These are phyloP conservation scores for Plectrocnemia conspersa DNA, from an alignment of 1,140 invertebrate species.

Conservation along the genomic window DNA sequence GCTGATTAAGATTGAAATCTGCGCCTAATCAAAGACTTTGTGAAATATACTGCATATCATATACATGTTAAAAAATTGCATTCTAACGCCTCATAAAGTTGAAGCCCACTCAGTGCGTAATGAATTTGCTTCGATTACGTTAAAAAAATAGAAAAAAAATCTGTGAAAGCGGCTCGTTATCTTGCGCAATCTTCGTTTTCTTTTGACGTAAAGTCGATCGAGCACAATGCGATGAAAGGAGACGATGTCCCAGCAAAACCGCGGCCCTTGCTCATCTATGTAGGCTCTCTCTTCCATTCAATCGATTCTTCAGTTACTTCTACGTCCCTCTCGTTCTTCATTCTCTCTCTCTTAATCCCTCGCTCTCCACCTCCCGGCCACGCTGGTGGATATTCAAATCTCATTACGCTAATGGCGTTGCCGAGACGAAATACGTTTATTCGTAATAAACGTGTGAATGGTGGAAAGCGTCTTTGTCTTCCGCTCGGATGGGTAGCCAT, in stretches of 20 bases:
- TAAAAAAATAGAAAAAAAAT: neutral
- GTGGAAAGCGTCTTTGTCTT: constrained; percentile 12
- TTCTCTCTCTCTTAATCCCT: constrained; percentile 1
- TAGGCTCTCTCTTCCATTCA: constrained; percentile 2
- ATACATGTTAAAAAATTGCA: too few relatives aligned
- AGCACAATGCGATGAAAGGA: constrained; percentile 10
- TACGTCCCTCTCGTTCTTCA: neutral
- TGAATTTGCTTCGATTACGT: neutral
- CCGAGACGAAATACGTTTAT: constrained; percentile 23
- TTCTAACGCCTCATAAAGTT: too few relatives aligned
- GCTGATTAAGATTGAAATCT: too few relatives aligned
- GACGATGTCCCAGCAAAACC: neutral
- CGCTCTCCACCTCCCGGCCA: neutral
- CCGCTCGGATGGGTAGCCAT: constrained; percentile 3
- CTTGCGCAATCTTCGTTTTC: constrained; percentile 13
- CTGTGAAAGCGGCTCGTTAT: constrained; percentile 15
- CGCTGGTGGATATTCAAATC: constrained; percentile 30
- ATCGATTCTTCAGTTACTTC: constrained; percentile 11
- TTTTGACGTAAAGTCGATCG: constrained; percentile 17
- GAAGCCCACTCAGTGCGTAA: too few relatives aligned
- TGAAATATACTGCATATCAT: too few relatives aligned
- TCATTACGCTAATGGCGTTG: constrained; percentile 28
- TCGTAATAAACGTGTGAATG: constrained; percentile 20
- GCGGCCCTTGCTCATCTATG: constrained; percentile 10
- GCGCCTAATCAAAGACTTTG: too few relatives aligned